These are phyloP conservation scores for Redunca redunca DNA, from an alignment of 2,113 vertebrate species.

Conservation along the genomic window DNA sequence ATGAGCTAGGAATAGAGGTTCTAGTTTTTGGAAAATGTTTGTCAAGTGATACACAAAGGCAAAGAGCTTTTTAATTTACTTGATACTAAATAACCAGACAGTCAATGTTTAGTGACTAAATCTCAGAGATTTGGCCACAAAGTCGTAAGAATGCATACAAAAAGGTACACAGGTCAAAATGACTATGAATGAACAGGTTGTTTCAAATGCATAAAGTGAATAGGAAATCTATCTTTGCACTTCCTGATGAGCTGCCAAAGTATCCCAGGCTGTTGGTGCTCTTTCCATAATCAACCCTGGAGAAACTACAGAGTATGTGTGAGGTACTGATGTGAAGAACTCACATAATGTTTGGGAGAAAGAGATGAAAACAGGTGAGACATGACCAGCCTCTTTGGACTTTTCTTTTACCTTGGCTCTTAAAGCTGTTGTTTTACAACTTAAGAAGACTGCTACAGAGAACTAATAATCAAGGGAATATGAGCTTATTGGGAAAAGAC, in stretches of 20 bases:
- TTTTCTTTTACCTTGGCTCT: not conserved
- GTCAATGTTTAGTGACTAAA: not conserved
- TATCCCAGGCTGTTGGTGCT: not conserved
- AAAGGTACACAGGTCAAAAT: not conserved
- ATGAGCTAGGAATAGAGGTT: not conserved
- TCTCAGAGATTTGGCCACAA: not conserved
- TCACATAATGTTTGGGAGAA: not conserved
- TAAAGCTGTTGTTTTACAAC: not conserved
- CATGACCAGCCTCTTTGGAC: not conserved
- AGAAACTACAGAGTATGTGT: not conserved
- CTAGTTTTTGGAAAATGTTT: not conserved
- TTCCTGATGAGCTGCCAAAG: not conserved
- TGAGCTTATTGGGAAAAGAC: not conserved
- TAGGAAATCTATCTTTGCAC: not conserved
- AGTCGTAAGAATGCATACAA: not conserved
- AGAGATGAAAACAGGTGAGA: not conserved
- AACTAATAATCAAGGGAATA: not conserved
- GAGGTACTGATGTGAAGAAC: not conserved
- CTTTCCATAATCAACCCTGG: not conserved
- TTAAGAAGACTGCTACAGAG: not conserved
- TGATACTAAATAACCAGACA: not conserved
- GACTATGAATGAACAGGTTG: not conserved
- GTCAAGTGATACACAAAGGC: not conserved
- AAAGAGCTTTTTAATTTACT: not conserved
- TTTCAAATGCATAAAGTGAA: not conserved